These are phyloP conservation scores for Pheosia tremula DNA, from an alignment of 2,888 invertebrate species.

Conservation along the genomic window DNA sequence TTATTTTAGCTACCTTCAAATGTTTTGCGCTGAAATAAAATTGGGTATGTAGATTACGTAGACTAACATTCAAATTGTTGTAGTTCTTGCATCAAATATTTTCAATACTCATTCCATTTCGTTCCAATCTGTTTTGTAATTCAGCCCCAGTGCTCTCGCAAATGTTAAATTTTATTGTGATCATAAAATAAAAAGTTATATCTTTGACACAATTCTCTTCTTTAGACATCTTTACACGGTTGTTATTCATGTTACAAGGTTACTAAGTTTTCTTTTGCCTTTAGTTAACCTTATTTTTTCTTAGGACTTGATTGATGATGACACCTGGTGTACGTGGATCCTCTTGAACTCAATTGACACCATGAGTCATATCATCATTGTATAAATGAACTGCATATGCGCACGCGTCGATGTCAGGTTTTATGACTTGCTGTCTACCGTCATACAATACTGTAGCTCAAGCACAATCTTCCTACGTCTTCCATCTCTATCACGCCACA, in stretches of 20 bases:
- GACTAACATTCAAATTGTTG: not conserved
- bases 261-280: not conserved
- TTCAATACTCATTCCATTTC: constrained; percentile 1
- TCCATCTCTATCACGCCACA: no score
- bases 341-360: constrained; percentile 66
- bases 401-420: constrained; percentile 22
- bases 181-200: constrained; percentile 1
- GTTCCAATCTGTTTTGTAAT: constrained; percentile 2
- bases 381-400: constrained; percentile 65
- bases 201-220: constrained; percentile 1
- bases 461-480: not conserved
- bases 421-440: constrained; percentile 14
- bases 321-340: constrained; percentile 43
- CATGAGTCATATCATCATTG: constrained; percentile 61
- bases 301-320: constrained; percentile 27
- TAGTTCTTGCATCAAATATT: not conserved
- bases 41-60: not conserved
- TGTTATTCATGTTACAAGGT: not conserved
- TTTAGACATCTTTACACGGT: not conserved
- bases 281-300: constrained; percentile 4
- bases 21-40: not conserved
- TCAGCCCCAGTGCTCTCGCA: not conserved
- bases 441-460: not conserved
- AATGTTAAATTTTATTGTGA: not conserved
- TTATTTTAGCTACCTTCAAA: not conserved